These are phyloP conservation scores for Parazoanthus atlanticus DNA, from an alignment of 92 coral and sea anemone species.

Conservation along the genomic window DNA sequence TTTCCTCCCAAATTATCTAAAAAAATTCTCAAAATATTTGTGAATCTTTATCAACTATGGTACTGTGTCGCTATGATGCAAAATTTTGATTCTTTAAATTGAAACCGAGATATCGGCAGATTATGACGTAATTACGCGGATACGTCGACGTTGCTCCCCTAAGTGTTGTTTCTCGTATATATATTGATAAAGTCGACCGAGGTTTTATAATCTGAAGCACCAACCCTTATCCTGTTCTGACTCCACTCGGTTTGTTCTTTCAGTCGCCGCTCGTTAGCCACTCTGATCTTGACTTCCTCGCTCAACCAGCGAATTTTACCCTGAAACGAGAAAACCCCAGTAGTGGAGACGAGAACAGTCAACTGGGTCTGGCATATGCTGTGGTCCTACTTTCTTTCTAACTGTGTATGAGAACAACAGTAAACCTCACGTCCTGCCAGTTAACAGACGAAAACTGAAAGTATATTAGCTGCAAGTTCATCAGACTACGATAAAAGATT, in stretches of 20 bases:
- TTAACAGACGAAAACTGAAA: background rate
- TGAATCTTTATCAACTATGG: too few relatives aligned
- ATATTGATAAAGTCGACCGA: background rate
- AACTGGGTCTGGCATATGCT: background rate
- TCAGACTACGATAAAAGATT: too few relatives aligned
- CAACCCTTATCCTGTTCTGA: constrained; percentile 77
- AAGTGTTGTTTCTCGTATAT: too few relatives aligned
- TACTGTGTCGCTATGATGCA: too few relatives aligned
- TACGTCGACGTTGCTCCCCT: too few relatives aligned
- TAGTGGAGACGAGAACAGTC: background rate
- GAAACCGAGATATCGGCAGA: too few relatives aligned
- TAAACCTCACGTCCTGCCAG: background rate
- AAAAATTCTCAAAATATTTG: too few relatives aligned
- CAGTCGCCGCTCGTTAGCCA: constrained; percentile 73
- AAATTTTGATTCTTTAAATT: too few relatives aligned
- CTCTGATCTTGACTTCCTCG: constrained; percentile 81
- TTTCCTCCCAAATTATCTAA: too few relatives aligned
- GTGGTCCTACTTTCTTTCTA: background rate
- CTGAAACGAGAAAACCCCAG: constrained; percentile 30
- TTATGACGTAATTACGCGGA: too few relatives aligned
- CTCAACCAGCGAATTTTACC: constrained; percentile 92
- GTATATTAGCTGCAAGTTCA: too few relatives aligned
- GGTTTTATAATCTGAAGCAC: background rate
- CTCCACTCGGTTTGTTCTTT: constrained; percentile 80
- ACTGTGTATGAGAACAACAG: background rate